phyloP scores from a whole-genome alignment of 2,797 vertebrate species.

The Eupleurogrammus muticus region DNA sequence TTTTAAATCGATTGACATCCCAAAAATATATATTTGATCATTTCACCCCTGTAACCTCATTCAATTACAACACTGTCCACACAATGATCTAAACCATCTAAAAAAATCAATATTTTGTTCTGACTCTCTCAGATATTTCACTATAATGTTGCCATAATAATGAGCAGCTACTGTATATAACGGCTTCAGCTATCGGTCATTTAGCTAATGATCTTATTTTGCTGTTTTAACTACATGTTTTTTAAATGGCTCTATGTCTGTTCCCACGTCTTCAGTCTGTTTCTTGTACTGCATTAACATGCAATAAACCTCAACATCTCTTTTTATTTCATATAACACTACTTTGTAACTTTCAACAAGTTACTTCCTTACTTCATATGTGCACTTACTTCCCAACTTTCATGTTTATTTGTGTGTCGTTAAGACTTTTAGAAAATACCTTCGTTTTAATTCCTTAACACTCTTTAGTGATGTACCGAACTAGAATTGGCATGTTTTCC shows the following conservation, averaged over 20 bases:
- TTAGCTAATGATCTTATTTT: background rate
- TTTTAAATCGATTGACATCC: too few species aligned
- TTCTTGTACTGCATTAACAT: background rate
- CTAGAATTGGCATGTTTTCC: constrained; percentile 5
- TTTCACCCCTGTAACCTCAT: background rate
- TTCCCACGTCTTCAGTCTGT: background rate
- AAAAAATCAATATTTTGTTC: too few species aligned
- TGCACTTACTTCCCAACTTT: background rate
- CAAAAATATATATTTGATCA: too few species aligned
- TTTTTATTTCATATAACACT: background rate
- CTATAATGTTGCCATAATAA: background rate
- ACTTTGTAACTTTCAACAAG: background rate
- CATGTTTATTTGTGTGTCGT: background rate
- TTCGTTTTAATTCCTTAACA: background rate
- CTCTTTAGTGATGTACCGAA: constrained; percentile 15
- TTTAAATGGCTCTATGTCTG: background rate
- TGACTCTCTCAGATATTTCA: background rate
- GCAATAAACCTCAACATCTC: background rate
- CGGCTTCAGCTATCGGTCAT: too few species aligned
- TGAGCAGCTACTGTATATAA: too few species aligned
- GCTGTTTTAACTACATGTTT: background rate
- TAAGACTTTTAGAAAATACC: constrained; percentile 14
- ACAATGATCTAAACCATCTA: too few species aligned
- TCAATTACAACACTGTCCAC: too few species aligned
- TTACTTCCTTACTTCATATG: constrained; percentile 9